A percentile compares a stretch with the other conserved stretches of the same genome.
Conservation (phyloP, 92 coral and sea anemone genomes). For the Ricordea florida region DNA sequence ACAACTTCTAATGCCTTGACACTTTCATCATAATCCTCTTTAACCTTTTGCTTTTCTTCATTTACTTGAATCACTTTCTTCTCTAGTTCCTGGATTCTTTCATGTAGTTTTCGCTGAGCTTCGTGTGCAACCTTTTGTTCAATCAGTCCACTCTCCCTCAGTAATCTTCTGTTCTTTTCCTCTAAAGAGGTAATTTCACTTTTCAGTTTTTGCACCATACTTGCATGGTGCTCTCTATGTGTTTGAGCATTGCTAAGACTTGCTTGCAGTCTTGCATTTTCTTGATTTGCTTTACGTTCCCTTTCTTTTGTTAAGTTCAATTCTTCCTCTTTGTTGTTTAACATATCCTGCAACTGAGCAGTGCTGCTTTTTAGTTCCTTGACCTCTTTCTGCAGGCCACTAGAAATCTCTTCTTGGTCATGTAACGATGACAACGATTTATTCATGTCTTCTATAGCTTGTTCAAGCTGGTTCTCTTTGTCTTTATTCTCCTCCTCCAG, state of each 20-base stretch:
- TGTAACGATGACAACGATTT: background rate
- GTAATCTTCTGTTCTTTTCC: slow-evolving; percentile 58
- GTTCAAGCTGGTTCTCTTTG: slow-evolving; percentile 3
- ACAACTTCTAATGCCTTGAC: slow-evolving; percentile 99
- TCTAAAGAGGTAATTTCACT: slow-evolving; percentile 47
- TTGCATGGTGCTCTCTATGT: slow-evolving; percentile 37
- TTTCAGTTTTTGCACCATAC: slow-evolving; percentile 44
- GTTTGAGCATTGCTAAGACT: slow-evolving; percentile 77
- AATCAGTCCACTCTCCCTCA: slow-evolving; percentile 37
- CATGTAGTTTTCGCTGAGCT: slow-evolving; percentile 71
- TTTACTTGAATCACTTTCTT: slow-evolving; percentile 82
- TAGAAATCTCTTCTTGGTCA: slow-evolving; percentile 39
- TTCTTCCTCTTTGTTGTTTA: slow-evolving; percentile 30
- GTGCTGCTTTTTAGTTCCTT: slow-evolving; percentile 31
- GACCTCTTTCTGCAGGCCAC: slow-evolving; percentile 57
- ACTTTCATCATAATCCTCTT: slow-evolving; percentile 89
- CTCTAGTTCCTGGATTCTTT: slow-evolving; percentile 79
- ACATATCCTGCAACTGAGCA: background rate
- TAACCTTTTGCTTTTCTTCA: slow-evolving; percentile 70
- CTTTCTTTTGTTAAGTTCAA: slow-evolving; percentile 43
- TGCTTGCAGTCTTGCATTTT: slow-evolving; percentile 70
- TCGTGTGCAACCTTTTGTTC: slow-evolving; percentile 52
- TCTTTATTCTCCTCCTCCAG: slow-evolving; percentile 11
- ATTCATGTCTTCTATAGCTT: slow-evolving; percentile 17
- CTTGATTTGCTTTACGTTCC: slow-evolving; percentile 49